Base-by-base conservation (phyloP, 1,140 invertebrate species). In the Nephila pilipes region DNA sequence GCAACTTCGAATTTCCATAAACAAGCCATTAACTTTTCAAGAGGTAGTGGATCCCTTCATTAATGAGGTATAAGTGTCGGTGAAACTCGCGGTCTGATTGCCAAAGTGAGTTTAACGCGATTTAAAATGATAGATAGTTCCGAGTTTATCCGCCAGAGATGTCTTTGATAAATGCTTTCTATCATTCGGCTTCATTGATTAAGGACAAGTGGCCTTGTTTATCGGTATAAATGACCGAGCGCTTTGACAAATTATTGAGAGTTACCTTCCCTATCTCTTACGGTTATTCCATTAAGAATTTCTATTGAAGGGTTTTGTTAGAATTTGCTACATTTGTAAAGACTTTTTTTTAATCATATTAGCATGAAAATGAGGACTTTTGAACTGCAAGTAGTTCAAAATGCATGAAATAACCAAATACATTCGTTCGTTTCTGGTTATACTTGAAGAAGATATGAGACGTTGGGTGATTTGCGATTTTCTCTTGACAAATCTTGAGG, bases 91-190 rank as follows among this genome's bases (percentile, higher is more conserved):
- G 20, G 46, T 46, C 81, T 83, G 55, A 83, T 83, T 83, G 55
- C 22, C 46, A 55, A 83, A 83, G 81, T 55, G 81, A 83, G 46
- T 57, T 83, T 57, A 57, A 83, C 54, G 46, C 22, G 81, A 83
- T 83, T 83, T 57, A 83, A 83, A 83, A 55, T 83, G 81, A 83
- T 83, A 46, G 55, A 83, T 55, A 18, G 25, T 10, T 46, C 10
- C 22, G 6, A 22, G 81, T n/a, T 55, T 83, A 83, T 83, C 81
- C 36, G n/a, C 14, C 22, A 46, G 25, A 46, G 12, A 29, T 55
- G 81, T 55, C 81, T 22, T 55, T 83, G 81, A 83, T 46, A 46
- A 83, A 83, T 83, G 81, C n/a, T 25, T 38, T 32, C 25, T n/a
- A 12, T 83, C 81, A 83, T 55, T 83, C 22, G 81, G 5, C 46